phyloP scores from a whole-genome alignment of 2,113 vertebrate species.

The Lipophrys pholis region DNA sequence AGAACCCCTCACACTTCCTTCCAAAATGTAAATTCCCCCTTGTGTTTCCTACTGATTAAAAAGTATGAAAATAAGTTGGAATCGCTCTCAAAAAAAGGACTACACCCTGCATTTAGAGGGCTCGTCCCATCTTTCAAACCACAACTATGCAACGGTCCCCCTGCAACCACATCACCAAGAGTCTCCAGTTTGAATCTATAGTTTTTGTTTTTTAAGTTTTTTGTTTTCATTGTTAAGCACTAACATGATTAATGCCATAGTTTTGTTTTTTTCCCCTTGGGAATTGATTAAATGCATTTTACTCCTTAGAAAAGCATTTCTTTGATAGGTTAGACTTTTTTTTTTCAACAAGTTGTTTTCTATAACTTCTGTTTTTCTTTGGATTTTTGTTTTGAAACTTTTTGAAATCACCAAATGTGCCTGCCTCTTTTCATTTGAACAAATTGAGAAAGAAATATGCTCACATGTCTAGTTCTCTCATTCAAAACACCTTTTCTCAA shows the following conservation, averaged over 20 bases:
- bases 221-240: background rate
- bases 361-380: no score
- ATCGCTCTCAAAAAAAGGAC: conserved; percentile 11
- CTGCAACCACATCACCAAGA: conserved; percentile 1
- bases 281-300: no score
- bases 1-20: conserved; percentile 31
- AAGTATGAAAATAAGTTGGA: conserved; percentile 28
- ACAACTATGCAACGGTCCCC: conserved; percentile 13
- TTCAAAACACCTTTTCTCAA: no score
- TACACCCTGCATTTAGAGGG: conserved; percentile 58
- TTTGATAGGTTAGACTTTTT: no score
- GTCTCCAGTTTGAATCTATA: background rate
- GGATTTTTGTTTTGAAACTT: no score
- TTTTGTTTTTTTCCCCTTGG: no score
- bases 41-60: conserved; percentile 28
- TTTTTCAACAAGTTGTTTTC: no score
- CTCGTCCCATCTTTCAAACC: conserved; percentile 4
- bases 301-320: no score
- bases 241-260: background rate
- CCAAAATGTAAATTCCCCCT: conserved; percentile 46
- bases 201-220: conserved; percentile 12
- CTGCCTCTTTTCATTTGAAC: no score
- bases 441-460: no score
- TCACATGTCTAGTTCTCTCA: no score
- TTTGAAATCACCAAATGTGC: no score